A percentile compares a stretch with the other conserved stretches of the same genome.
These are phyloP conservation scores for Drosophila planitibia DNA, from an alignment of 2,888 invertebrate genomes.

Conservation along the genomic window DNA sequence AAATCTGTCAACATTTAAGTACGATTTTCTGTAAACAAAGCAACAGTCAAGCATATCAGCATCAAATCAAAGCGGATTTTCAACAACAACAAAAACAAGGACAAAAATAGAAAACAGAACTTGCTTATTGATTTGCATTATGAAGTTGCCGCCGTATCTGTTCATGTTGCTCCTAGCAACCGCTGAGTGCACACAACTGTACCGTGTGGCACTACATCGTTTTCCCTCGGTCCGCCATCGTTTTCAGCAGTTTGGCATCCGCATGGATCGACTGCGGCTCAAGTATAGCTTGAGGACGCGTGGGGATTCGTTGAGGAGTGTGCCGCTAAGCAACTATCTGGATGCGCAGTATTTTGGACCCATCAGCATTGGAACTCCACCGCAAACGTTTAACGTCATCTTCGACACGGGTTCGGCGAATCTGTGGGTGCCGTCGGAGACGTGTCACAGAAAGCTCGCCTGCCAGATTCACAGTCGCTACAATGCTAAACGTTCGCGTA, in stretches of 20 bases:
- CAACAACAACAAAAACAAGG: conserved; percentile 13
- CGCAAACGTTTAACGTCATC: conserved; percentile 96
- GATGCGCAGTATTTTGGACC: conserved; percentile 98
- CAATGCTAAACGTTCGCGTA: conserved; percentile 92
- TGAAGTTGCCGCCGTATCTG: conserved; percentile 29
- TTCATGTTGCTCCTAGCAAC: conserved; percentile 3
- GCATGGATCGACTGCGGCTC: conserved; percentile 85
- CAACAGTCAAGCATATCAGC: conserved; percentile 51
- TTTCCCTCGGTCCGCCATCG: conserved; percentile 88
- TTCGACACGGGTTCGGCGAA: conserved; percentile 99
- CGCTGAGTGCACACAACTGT: conserved; percentile 42
- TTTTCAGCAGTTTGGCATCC: conserved; percentile 90
- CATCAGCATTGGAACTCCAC: conserved; percentile 95
- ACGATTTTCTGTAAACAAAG: conserved; percentile 8
- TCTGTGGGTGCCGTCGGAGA: conserved; percentile 98
- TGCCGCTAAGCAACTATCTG: conserved; percentile 95
- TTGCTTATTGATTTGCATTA: conserved; percentile 32
- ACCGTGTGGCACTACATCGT: conserved; percentile 90
- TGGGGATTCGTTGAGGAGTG: conserved; percentile 85
- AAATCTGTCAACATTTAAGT: conserved; percentile 15
- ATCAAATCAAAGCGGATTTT: conserved; percentile 37
- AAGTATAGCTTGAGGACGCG: conserved; percentile 82
- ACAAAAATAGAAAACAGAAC: background rate
- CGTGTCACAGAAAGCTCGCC: conserved; percentile 96
- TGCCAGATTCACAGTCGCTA: conserved; percentile 98